A percentile compares a stretch with the other conserved stretches of the same genome.
phyloP scores from a whole-genome alignment of 2,888 invertebrate species.

The Anticlea derivata region DNA sequence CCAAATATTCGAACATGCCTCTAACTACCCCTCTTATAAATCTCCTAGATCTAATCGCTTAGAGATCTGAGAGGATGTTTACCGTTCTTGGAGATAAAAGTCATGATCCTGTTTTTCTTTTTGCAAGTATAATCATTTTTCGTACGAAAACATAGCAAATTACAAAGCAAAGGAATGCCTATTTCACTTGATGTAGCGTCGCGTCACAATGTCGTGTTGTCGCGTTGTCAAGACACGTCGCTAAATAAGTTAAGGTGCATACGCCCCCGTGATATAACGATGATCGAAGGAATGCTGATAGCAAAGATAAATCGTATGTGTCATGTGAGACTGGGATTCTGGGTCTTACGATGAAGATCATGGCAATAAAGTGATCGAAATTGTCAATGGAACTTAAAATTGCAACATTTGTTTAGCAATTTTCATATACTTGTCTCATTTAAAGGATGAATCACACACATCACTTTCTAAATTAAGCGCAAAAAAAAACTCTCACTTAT shows the following conservation, averaged over 20 bases:
- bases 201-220: not conserved
- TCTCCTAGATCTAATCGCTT: too few relatives aligned
- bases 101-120: too few relatives aligned
- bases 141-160: too few relatives aligned
- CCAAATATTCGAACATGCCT: too few relatives aligned
- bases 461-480: conserved; percentile 27
- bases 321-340: conserved; percentile 7
- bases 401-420: too few relatives aligned
- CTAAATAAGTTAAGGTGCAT: conserved; percentile 1
- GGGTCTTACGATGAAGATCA: not conserved
- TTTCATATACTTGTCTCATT: not conserved
- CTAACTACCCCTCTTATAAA: too few relatives aligned
- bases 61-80: too few relatives aligned
- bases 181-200: not conserved
- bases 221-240: not conserved
- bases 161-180: too few relatives aligned
- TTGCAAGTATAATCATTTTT: too few relatives aligned
- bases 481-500: conserved; percentile 24
- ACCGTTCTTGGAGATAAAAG: too few relatives aligned
- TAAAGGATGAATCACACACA: not conserved
- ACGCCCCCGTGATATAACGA: conserved; percentile 17
- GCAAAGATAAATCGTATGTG: conserved; percentile 22
- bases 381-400: too few relatives aligned
- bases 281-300: conserved; percentile 20
- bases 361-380: too few relatives aligned